Evolutionary conservation across 30 jellyfish, hydroid and myxozoan species (phyloP), one percentile per base, ranked within the genome.

Genomic region (Pseudorhiza aurosa): DNA sequence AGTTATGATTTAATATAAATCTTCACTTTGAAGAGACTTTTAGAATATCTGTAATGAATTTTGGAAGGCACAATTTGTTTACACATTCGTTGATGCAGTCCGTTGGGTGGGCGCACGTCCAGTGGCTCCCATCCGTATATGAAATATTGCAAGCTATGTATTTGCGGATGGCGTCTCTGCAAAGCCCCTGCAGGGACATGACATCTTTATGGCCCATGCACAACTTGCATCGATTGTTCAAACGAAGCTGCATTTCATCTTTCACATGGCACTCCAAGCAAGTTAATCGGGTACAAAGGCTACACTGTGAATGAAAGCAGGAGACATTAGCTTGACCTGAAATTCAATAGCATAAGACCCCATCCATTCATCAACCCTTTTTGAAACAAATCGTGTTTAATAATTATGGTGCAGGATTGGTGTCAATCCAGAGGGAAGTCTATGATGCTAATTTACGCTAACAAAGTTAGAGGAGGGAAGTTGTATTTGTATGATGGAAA

Each of bases 81-180:
- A 51, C 24, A 8, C 27, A 45, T 26, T 7, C 51, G 45, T 72
- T 35, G 2, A 50, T 72, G 8, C 12, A 26, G 15, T 8, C 44
- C 28, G 65, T 51, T 33, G 86, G 74, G 25, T 59, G 9, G 39
- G 67, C 10, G 2, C 44, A 1, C 44, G 43, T 49, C 17, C 0
- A 5, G 17, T 26, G 31, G 19, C 28, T 27, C 11, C 24, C 63
- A 6, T 21, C 17, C 21, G 4, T n/a, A 24, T 29, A 28, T 17
- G 75, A 19, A 2, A 72, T 1, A 24, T 33, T 50, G 49, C 68
- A 50, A 27, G 75, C 86, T 17, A 72, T 72, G 17, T 56, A 33
- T n/a, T 45, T 55, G 24, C 86, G 86, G 30, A 72, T 53, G 10
- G 68, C 75, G 50, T 72, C 58, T 40, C 64, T 72, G 46, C 86